A percentile compares a stretch with the other conserved stretches of the same genome.
Evolutionary conservation across 2,797 vertebrate species (phyloP).

Genomic region (Xiphorhynchus erythropygius): DNA sequence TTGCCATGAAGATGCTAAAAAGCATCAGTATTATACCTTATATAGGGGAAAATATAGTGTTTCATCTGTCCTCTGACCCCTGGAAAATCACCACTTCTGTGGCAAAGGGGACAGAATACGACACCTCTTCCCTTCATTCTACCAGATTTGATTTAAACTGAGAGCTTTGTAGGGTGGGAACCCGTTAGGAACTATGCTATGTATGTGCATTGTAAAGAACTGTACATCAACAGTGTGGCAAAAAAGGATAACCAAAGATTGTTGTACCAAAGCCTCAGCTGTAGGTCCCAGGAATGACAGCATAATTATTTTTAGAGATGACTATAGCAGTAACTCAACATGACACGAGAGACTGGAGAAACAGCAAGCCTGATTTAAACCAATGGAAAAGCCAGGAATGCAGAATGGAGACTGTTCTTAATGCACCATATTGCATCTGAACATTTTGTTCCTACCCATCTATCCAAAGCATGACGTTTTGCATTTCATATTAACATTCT

Average conservation of each 20-base stretch:
- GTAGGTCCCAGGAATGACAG: conserved; percentile 23
- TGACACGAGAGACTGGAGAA: conserved; percentile 43
- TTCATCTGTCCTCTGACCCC: neutral
- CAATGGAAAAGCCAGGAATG: conserved; percentile 56
- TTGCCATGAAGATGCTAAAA: neutral
- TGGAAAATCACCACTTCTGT: neutral
- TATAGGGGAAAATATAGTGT: neutral
- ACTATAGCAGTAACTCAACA: conserved; percentile 48
- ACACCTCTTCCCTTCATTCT: neutral
- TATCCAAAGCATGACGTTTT: conserved; percentile 59
- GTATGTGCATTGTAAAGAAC: neutral
- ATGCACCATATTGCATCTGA: conserved; percentile 65
- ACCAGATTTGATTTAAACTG: neutral
- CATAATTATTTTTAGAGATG: conserved; percentile 61
- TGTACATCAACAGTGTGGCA: neutral
- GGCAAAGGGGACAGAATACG: neutral
- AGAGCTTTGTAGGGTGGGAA: neutral
- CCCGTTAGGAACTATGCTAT: neutral
- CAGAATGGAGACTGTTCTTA: conserved; percentile 61
- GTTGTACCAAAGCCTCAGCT: conserved; percentile 2
- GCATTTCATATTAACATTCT: conserved; percentile 58
- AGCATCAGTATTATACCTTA: neutral
- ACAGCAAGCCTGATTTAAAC: conserved; percentile 52
- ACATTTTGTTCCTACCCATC: conserved; percentile 65
- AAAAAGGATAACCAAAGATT: neutral